phyloP scores from a whole-genome alignment of 2,797 vertebrate genomes.

The Enteromius treurensis region DNA sequence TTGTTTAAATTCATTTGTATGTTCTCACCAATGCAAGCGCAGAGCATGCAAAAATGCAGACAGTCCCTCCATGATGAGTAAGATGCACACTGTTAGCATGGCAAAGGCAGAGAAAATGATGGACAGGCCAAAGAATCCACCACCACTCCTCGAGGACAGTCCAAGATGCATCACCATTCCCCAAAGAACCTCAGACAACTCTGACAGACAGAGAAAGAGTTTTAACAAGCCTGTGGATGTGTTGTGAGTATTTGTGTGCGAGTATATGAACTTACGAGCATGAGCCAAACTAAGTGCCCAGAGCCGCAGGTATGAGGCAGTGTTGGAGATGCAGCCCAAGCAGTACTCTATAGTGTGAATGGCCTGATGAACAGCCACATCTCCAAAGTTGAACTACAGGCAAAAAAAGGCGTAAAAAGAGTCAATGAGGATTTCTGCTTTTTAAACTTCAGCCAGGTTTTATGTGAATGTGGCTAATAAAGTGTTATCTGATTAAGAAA shows the following conservation, averaged over 20 bases:
- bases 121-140: conserved; percentile 84
- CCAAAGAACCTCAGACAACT: conserved; percentile 87
- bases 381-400: conserved; percentile 90
- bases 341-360: conserved; percentile 98
- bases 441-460: background rate
- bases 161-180: conserved; percentile 94
- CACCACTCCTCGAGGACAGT: conserved; percentile 83
- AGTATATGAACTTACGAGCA: conserved; percentile 78
- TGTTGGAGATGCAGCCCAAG: conserved; percentile 89
- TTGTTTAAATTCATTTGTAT: background rate
- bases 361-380: conserved; percentile 92
- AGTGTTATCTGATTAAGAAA: background rate
- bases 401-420: background rate
- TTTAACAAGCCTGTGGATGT: background rate
- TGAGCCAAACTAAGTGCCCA: conserved; percentile 88
- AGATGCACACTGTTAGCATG: conserved; percentile 89
- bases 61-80: conserved; percentile 97
- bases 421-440: background rate
- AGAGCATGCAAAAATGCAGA: conserved; percentile 94
- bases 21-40: conserved; percentile 91
- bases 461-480: background rate
- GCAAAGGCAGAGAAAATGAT: conserved; percentile 91
- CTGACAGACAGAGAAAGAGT: conserved; percentile 63
- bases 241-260: background rate
- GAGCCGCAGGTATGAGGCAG: conserved; percentile 83